These are phyloP conservation scores for Subacronicta megacephala DNA, from an alignment of 2,888 invertebrate genomes.

Conservation along the genomic window DNA sequence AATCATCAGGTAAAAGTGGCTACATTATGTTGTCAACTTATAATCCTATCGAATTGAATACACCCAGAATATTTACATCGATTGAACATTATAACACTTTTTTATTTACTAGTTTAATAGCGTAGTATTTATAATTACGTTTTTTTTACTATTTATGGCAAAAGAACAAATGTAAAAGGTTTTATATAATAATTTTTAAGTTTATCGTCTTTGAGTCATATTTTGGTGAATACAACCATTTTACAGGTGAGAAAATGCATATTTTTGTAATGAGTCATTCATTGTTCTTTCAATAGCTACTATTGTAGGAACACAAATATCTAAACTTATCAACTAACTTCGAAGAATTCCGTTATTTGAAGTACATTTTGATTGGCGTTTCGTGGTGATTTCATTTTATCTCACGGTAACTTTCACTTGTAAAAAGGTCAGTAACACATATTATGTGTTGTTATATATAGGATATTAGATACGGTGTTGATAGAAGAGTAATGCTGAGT, in stretches of 20 bases:
- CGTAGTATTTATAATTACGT: conserved; percentile 28
- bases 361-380: conserved; percentile 4
- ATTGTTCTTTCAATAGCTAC: conserved; percentile 21
- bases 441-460: no score
- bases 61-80: neutral
- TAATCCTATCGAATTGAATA: conserved; percentile 27
- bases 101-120: conserved; percentile 9
- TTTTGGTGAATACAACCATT: neutral
- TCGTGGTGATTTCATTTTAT: neutral
- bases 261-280: conserved; percentile 38
- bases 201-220: neutral
- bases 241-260: conserved; percentile 21
- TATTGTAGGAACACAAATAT: conserved; percentile 18
- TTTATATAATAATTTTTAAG: neutral
- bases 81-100: neutral
- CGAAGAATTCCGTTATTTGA: conserved; percentile 13
- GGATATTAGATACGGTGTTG: no score
- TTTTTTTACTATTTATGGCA: conserved; percentile 13
- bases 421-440: neutral
- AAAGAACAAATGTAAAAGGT: conserved; percentile 6
- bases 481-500: no score
- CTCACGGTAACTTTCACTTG: conserved; percentile 10
- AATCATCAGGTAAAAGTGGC: conserved; percentile 43
- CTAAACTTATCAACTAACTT: conserved; percentile 13
- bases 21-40: conserved; percentile 43